Percentiles rank a stretch among this genome's conserved stretches.
Evolutionary conservation across 2,888 invertebrate genomes (phyloP).

Genomic region (Itoplectis maculator): DNA sequence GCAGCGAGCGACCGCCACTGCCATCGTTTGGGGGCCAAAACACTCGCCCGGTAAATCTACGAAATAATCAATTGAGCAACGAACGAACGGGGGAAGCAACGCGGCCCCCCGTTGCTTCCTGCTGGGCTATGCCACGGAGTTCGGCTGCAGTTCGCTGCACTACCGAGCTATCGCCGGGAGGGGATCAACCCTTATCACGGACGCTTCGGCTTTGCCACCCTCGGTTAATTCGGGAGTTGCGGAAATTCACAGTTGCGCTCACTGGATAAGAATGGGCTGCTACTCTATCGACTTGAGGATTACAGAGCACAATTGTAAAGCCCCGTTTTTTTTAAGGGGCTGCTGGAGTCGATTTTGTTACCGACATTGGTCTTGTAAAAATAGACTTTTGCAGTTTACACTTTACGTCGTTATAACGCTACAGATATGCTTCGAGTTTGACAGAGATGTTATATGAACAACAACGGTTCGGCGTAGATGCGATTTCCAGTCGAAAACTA

Average conservation of each 20-base stretch:
- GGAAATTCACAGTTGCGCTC: not conserved
- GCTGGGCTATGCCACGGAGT: too few species aligned
- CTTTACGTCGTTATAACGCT: too few species aligned
- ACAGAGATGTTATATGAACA: too few species aligned
- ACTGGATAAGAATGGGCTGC: not conserved
- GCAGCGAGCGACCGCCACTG: constrained; percentile 39
- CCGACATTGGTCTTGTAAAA: too few species aligned
- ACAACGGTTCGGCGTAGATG: too few species aligned
- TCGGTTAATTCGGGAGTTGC: not conserved
- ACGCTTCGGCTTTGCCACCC: not conserved
- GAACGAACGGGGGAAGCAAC: not conserved
- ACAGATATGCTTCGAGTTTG: too few species aligned
- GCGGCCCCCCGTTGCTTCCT: too few species aligned
- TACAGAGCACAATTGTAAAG: too few species aligned
- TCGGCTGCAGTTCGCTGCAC: constrained; percentile 8
- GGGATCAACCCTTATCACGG: not conserved
- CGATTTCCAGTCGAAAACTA: too few species aligned
- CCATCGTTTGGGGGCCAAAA: constrained; percentile 50
- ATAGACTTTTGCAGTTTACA: too few species aligned
- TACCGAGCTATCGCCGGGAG: not conserved
- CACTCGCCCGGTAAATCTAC: not conserved
- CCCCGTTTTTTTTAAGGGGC: too few species aligned
- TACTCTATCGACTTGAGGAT: constrained; percentile 14
- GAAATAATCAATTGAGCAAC: constrained; percentile 29
- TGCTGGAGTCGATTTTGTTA: too few species aligned